phyloP scores from a whole-genome alignment of 2,113 vertebrate genomes.

The Lipophrys pholis region DNA sequence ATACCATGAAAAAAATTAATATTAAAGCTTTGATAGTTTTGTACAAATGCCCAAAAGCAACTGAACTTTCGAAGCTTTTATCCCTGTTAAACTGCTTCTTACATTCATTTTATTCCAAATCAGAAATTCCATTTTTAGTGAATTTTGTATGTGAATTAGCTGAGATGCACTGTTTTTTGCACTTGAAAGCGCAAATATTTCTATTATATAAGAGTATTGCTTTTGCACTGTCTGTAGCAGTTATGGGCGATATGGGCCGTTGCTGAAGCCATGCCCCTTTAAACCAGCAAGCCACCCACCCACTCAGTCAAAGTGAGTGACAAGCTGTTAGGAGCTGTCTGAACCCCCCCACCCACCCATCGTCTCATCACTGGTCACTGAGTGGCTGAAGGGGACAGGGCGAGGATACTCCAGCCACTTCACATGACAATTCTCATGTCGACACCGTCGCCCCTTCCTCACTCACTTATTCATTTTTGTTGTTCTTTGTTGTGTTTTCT shows the following conservation, averaged over 20 bases:
- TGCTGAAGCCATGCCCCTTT: conserved; percentile 32
- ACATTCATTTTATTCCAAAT: conserved; percentile 38
- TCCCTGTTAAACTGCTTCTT: conserved; percentile 40
- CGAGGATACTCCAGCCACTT: conserved; percentile 58
- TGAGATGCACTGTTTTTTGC: too few species aligned
- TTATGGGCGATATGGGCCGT: conserved; percentile 32
- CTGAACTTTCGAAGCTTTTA: conserved; percentile 69
- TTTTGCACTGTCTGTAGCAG: neutral
- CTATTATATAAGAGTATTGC: too few species aligned
- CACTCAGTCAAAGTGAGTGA: conserved; percentile 54
- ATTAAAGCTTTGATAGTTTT: conserved; percentile 63
- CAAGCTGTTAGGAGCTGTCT: conserved; percentile 69
- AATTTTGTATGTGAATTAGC: neutral
- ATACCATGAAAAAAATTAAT: conserved; percentile 68
- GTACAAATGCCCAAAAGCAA: conserved; percentile 61
- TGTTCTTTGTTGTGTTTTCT: conserved; percentile 24
- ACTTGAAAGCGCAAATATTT: too few species aligned
- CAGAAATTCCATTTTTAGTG: conserved; percentile 35
- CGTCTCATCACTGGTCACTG: conserved; percentile 49
- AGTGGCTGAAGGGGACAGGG: conserved; percentile 65
- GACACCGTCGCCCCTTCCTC: conserved; percentile 28
- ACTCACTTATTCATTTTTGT: neutral
- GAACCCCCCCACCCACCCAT: conserved; percentile 9
- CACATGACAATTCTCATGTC: conserved; percentile 55
- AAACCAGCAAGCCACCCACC: conserved; percentile 37